Conservation (phyloP, 2,888 invertebrate species). For the Stratiomys singularior region DNA sequence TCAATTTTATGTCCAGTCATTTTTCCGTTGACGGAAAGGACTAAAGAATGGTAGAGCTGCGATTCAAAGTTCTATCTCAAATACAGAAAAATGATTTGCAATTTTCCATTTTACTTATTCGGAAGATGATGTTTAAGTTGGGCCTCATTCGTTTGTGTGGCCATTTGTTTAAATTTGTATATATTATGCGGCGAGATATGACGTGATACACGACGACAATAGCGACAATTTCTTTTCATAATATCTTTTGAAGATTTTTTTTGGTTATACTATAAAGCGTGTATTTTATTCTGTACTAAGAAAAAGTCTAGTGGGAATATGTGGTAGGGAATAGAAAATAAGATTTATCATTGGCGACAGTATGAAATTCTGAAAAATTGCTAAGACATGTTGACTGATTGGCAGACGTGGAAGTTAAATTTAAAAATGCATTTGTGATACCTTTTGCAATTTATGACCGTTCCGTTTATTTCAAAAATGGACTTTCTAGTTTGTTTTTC, state of each 20-base stretch:
- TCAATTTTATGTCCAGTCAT: conserved; percentile 44
- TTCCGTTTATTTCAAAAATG: too few relatives aligned
- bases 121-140: conserved; percentile 42
- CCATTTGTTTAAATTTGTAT: conserved; percentile 47
- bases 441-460: too few relatives aligned
- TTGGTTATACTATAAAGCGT: not conserved
- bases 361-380: conserved; percentile 36
- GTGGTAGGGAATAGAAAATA: conserved; percentile 32
- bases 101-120: conserved; percentile 46
- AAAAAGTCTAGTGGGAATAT: not conserved
- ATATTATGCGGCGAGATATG: conserved; percentile 31
- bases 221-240: conserved; percentile 40
- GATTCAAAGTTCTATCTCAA: conserved; percentile 48
- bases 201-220: conserved; percentile 23
- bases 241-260: conserved; percentile 11
- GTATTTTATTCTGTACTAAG: not conserved
- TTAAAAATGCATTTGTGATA: too few relatives aligned
- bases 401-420: too few relatives aligned
- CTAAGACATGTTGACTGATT: conserved; percentile 6
- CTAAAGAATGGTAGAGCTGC: conserved; percentile 23
- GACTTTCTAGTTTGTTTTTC: too few relatives aligned
- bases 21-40: conserved; percentile 16
- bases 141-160: not conserved
- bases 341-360: not conserved
- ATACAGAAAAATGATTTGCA: conserved; percentile 54